phyloP scores from a whole-genome alignment of 2,888 invertebrate species.

The Furcula furcula region DNA sequence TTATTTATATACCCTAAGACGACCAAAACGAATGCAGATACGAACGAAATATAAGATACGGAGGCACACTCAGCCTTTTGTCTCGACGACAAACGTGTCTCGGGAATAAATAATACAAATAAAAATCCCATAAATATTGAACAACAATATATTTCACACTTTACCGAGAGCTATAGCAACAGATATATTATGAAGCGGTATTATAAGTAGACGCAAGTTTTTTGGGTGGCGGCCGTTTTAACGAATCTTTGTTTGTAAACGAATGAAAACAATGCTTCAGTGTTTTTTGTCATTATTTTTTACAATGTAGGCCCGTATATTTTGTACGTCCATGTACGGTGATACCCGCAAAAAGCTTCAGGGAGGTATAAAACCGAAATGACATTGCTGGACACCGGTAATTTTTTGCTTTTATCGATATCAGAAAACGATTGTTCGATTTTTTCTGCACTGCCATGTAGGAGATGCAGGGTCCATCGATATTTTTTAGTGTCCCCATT shows the following conservation, averaged over 20 bases:
- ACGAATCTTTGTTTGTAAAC: conserved; percentile 73
- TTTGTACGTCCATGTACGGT: conserved; percentile 23
- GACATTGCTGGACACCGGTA: conserved; percentile 28
- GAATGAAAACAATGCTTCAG: conserved; percentile 56
- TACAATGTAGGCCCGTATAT: conserved; percentile 13
- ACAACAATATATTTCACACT: conserved; percentile 78
- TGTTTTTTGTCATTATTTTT: conserved; percentile 47
- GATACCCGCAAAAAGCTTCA: conserved; percentile 31
- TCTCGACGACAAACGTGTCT: conserved; percentile 68
- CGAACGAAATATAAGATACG: conserved; percentile 71
- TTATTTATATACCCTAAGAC: conserved; percentile 77
- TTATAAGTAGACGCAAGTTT: conserved; percentile 50
- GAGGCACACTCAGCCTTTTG: conserved; percentile 59
- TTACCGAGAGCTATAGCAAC: conserved; percentile 50
- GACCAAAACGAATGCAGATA: conserved; percentile 77
- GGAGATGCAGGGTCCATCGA: not conserved
- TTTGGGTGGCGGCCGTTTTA: conserved; percentile 60
- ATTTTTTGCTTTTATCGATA: conserved; percentile 17
- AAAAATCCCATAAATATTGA: conserved; percentile 79
- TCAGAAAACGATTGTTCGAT: conserved; percentile 22
- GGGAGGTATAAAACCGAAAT: conserved; percentile 34
- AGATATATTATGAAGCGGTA: too few relatives aligned
- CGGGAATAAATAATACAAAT: conserved; percentile 78
- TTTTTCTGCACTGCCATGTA: conserved; percentile 16
- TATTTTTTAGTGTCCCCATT: conserved; percentile 1